phyloP scores from a whole-genome alignment of 2,113 vertebrate species.

The Erinaceus europaeus region DNA sequence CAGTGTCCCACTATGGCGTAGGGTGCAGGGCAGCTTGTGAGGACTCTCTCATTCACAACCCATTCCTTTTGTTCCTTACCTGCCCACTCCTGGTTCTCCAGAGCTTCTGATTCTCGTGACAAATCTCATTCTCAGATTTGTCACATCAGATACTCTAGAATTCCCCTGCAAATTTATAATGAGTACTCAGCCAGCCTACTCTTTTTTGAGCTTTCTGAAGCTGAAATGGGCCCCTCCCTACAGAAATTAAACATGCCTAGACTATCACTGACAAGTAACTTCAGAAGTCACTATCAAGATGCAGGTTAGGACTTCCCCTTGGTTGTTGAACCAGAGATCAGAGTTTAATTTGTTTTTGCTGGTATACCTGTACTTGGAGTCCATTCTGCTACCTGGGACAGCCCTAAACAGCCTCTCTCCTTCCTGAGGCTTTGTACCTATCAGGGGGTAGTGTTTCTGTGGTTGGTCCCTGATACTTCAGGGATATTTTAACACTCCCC shows the following conservation, averaged over 20 bases:
- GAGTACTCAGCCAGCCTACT: neutral
- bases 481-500: neutral
- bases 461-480: neutral
- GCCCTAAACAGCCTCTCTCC: no score
- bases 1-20: rapidly evolving
- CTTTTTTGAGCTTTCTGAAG: neutral
- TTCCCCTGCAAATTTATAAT: rapidly evolving
- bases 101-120: neutral
- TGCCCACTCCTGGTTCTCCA: neutral
- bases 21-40: neutral
- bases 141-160: rapidly evolving
- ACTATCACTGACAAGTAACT: neutral
- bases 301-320: neutral
- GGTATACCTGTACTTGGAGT: neutral
- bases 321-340: neutral
- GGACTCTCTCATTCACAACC: rapidly evolving
- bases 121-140: neutral
- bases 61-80: neutral
- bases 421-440: neutral
- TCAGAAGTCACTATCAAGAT: neutral
- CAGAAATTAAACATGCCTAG: neutral
- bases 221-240: neutral
- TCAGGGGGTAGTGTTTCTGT: neutral
- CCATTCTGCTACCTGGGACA: neutral
- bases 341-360: neutral